These are phyloP conservation scores for Lasioglossum malachurum DNA, from an alignment of 2,888 invertebrate species.

Conservation along the genomic window DNA sequence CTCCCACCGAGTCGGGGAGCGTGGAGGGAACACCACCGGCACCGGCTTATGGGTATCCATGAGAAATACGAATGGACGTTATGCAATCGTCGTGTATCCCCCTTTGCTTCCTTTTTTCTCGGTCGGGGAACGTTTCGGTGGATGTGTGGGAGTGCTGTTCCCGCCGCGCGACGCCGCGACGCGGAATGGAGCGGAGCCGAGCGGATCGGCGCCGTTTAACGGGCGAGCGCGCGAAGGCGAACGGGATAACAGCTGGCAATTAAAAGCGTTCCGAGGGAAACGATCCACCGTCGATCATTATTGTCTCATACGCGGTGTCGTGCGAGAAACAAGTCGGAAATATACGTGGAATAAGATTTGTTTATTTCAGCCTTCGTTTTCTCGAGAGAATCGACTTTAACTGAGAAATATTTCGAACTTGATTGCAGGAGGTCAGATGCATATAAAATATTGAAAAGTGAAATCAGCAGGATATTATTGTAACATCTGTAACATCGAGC, in stretches of 20 bases:
- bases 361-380: no score
- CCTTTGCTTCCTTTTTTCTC: constrained; percentile 62
- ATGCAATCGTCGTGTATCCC: constrained; percentile 60
- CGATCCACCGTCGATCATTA: constrained; percentile 16
- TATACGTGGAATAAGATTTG: no score
- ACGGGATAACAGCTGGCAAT: constrained; percentile 33
- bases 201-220: constrained; percentile 2
- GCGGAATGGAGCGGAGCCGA: no score
- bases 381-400: no score
- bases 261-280: constrained; percentile 36
- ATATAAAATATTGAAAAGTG: no score
- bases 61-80: constrained; percentile 68
- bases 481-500: no score
- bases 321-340: background rate
- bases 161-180: no score
- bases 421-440: no score
- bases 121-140: constrained; percentile 17
- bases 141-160: constrained; percentile 27
- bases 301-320: background rate
- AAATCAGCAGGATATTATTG: no score
- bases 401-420: no score
- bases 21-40: constrained; percentile 59
- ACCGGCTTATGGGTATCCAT: constrained; percentile 61
- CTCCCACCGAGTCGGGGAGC: constrained; percentile 48
- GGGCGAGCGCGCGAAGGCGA: constrained; percentile 11